These are phyloP conservation scores for Cyprinella venusta DNA, from an alignment of 2,797 vertebrate species.

Conservation along the genomic window DNA sequence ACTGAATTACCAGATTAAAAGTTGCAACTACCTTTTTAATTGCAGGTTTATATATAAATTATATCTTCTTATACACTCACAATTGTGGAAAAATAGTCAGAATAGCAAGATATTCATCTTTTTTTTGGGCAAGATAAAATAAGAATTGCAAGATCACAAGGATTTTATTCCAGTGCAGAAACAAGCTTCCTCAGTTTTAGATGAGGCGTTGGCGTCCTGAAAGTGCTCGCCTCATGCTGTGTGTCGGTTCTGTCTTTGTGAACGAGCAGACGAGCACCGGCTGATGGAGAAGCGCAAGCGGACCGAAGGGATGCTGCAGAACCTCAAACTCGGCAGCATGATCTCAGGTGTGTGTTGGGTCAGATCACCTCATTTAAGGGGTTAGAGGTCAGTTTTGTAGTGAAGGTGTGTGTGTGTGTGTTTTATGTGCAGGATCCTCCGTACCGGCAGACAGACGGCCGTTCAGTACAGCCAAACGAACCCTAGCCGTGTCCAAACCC, in stretches of 20 bases:
- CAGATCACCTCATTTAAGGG: neutral
- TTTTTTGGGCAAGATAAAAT: neutral
- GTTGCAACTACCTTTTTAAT: too few species aligned
- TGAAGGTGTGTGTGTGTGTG: neutral
- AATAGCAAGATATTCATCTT: neutral
- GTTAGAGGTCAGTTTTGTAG: neutral
- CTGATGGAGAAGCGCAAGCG: constrained; percentile 89
- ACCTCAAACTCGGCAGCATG: constrained; percentile 81
- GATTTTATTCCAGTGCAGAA: neutral
- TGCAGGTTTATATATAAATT: too few species aligned
- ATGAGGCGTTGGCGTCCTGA: neutral
- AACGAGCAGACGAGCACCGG: constrained; percentile 82
- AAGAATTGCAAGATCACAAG: neutral
- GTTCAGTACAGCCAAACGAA: constrained; percentile 66
- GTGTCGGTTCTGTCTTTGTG: too few species aligned
- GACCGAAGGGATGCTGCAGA: constrained; percentile 85
- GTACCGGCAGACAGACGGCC: constrained; percentile 66
- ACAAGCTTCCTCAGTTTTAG: neutral
- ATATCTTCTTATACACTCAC: too few species aligned
- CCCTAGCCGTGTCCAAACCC: constrained; percentile 61
- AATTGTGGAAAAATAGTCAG: neutral
- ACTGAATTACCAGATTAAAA: neutral
- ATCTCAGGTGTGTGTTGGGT: constrained; percentile 71
- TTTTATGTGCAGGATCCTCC: constrained; percentile 7
- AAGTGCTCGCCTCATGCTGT: neutral